Percentiles rank a stretch among this genome's conserved stretches.
Evolutionary conservation across 2,888 invertebrate genomes (phyloP).

Genomic region (Xiphydria camelus): DNA sequence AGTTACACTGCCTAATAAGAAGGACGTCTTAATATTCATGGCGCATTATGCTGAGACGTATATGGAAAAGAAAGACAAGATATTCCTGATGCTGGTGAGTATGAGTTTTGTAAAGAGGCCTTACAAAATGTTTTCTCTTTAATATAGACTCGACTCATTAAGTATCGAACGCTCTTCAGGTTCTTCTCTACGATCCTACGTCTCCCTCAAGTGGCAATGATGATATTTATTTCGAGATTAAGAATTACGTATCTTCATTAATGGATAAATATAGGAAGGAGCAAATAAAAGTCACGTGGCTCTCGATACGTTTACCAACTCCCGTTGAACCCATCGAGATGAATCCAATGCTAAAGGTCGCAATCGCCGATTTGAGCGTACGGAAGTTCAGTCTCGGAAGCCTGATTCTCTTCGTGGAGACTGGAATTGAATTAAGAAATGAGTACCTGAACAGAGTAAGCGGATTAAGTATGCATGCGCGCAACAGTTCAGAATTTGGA

Average conservation of each 20-base stretch:
- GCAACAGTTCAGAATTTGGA: slow-evolving; percentile 5
- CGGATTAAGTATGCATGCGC: slow-evolving; percentile 16
- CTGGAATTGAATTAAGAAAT: slow-evolving; percentile 71
- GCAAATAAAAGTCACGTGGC: slow-evolving; percentile 71
- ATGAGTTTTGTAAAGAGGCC: too few species aligned
- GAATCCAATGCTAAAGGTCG: slow-evolving; percentile 58
- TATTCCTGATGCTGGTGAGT: slow-evolving; percentile 72
- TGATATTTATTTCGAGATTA: slow-evolving; percentile 67
- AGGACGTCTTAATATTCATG: slow-evolving; percentile 69
- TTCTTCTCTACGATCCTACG: slow-evolving; percentile 68
- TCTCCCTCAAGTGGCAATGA: slow-evolving; percentile 67
- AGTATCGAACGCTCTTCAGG: slow-evolving; percentile 44
- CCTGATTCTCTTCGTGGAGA: slow-evolving; percentile 70
- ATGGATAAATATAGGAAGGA: slow-evolving; percentile 70
- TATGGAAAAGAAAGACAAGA: slow-evolving; percentile 78
- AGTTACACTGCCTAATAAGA: slow-evolving; percentile 63
- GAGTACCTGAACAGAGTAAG: slow-evolving; percentile 88
- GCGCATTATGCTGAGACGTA: slow-evolving; percentile 72
- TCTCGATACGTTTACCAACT: slow-evolving; percentile 67
- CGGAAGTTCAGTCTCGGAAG: slow-evolving; percentile 74
- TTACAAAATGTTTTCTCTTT: slow-evolving; percentile 8
- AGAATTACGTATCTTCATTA: slow-evolving; percentile 66
- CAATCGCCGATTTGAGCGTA: slow-evolving; percentile 69
- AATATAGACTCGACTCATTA: slow-evolving; percentile 12
- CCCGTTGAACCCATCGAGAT: slow-evolving; percentile 33